Evolutionary conservation across 2,113 vertebrate genomes (phyloP).

Genomic region (Strix uralensis): DNA sequence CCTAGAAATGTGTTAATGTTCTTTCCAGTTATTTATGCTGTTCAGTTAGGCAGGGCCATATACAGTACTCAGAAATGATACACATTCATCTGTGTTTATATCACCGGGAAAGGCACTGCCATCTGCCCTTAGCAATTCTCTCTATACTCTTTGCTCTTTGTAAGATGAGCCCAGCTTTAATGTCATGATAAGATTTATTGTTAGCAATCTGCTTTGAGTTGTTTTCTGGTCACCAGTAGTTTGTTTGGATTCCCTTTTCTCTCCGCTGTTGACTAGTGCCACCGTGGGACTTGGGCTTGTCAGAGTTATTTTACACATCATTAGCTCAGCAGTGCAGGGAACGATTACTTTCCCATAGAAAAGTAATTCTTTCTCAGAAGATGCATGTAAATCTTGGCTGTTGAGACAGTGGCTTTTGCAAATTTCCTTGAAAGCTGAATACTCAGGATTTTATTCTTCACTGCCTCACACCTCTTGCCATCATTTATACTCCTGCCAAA

Average conservation of each 20-base stretch:
- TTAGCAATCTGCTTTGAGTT: background rate
- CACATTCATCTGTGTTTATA: conserved; percentile 8
- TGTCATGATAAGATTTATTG: conserved; percentile 30
- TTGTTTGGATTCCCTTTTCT: conserved; percentile 34
- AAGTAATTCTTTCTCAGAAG: background rate
- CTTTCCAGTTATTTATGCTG: background rate
- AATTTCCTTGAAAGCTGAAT: conserved; percentile 23
- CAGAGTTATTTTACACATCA: conserved; percentile 1
- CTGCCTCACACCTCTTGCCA: background rate
- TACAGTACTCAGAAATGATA: background rate
- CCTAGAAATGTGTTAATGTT: background rate
- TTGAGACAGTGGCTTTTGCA: background rate
- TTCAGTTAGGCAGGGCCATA: background rate
- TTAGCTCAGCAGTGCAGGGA: conserved; percentile 7
- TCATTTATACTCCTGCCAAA: background rate
- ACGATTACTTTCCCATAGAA: background rate
- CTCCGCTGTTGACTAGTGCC: background rate
- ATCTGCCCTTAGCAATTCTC: conserved; percentile 35
- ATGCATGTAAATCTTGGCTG: background rate
- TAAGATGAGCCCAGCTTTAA: conserved; percentile 38
- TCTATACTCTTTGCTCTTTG: conserved; percentile 44
- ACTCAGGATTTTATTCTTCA: background rate
- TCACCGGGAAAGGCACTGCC: background rate
- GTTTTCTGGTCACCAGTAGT: conserved; percentile 41
- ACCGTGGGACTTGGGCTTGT: background rate